Conservation (phyloP, 2,113 vertebrate genomes). For the Dicaeum eximium region DNA sequence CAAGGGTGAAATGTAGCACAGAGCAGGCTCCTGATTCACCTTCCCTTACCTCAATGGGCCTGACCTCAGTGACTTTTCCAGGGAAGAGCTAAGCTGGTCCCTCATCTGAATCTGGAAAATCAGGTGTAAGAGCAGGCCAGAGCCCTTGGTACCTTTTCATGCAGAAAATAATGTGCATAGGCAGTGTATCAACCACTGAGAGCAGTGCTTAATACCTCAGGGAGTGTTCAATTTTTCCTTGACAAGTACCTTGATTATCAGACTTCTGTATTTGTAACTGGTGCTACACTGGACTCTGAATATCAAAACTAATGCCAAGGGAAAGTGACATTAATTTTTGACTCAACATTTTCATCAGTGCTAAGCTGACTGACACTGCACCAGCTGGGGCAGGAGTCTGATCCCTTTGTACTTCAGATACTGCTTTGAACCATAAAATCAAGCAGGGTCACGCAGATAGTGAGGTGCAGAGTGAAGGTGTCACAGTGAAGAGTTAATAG, state of each 20-base stretch:
- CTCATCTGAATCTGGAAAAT: background rate
- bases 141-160: background rate
- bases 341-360: background rate
- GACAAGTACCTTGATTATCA: background rate
- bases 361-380: background rate
- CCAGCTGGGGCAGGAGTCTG: background rate
- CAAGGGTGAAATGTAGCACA: background rate
- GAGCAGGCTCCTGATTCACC: background rate
- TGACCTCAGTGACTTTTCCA: background rate
- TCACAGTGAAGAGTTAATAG: background rate
- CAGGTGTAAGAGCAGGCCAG: background rate
- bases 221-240: background rate
- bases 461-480: background rate
- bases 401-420: background rate
- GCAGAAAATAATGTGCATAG: background rate
- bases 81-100: background rate
- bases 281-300: background rate
- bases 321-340: background rate
- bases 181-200: background rate
- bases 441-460: background rate
- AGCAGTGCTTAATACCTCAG: background rate
- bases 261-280: background rate
- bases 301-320: background rate
- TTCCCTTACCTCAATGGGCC: background rate
- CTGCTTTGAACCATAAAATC: background rate